Conservation (phyloP, 2,888 invertebrate species). For the Galeruca laticollis region DNA sequence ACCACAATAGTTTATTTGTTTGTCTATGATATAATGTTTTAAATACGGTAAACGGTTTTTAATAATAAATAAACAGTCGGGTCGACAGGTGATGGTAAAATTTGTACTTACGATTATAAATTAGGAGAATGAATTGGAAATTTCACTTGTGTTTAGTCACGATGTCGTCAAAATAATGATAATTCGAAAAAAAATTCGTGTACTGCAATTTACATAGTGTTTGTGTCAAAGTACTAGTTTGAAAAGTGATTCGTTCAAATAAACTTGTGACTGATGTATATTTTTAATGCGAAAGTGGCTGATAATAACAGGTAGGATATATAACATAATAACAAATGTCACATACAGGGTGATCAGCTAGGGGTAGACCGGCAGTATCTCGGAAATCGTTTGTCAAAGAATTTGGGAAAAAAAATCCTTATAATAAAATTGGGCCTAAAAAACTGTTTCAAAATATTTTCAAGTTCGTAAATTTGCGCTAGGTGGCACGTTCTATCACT, state of each 20-base stretch:
- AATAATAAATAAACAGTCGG: neutral
- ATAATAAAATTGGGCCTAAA: too few relatives aligned
- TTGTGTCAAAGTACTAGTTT: neutral
- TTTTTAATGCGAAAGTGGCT: neutral
- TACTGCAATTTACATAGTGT: neutral
- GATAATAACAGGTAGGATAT: neutral
- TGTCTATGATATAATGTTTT: constrained; percentile 14
- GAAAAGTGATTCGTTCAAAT: neutral
- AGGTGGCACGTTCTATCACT: too few relatives aligned
- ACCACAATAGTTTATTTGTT: constrained; percentile 20
- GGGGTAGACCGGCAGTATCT: too few relatives aligned
- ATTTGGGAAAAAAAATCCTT: too few relatives aligned
- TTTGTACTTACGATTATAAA: neutral
- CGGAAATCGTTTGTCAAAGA: too few relatives aligned
- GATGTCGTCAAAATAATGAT: neutral
- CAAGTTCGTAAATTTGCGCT: too few relatives aligned
- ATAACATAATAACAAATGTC: neutral
- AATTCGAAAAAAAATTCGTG: neutral
- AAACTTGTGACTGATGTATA: neutral
- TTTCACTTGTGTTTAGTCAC: neutral
- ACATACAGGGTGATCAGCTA: too few relatives aligned
- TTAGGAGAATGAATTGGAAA: neutral
- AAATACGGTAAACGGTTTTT: neutral
- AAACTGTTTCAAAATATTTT: too few relatives aligned
- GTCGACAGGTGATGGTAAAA: neutral